Conservation (phyloP, 35 echinoderm and acorn worm species). For the Heliocidaris tuberculata region DNA sequence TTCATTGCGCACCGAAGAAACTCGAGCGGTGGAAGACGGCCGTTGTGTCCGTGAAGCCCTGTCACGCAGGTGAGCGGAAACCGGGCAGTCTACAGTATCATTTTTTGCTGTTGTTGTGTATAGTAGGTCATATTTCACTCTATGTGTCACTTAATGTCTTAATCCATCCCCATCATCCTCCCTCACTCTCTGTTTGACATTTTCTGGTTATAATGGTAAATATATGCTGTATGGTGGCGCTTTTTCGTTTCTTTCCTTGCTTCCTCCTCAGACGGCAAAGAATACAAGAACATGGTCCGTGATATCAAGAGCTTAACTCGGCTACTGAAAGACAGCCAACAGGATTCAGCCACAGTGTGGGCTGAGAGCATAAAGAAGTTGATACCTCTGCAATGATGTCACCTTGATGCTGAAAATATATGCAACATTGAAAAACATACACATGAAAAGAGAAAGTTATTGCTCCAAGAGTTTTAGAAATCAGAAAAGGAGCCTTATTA, state of each 20-base stretch:
- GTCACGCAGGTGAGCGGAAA: no score
- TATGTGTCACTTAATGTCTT: no score
- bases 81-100: no score
- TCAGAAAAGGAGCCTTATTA: not conserved
- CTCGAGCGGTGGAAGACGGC: no score
- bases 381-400: slow-evolving; percentile 1
- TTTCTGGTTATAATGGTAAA: no score
- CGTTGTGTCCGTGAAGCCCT: no score
- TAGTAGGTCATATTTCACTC: no score
- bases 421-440: not conserved
- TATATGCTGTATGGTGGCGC: no score
- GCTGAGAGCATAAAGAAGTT: not conserved
- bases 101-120: no score
- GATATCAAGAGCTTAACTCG: not conserved
- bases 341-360: not conserved
- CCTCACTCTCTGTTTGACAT: no score
- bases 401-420: not conserved
- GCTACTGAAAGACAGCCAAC: not conserved
- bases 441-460: not conserved
- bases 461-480: not conserved
- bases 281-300: not conserved
- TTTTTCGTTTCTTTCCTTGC: not conserved
- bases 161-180: no score
- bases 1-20: no score
- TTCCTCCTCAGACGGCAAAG: not conserved